Conservation (phyloP, 2,888 invertebrate genomes). For the Suillia variegata region DNA sequence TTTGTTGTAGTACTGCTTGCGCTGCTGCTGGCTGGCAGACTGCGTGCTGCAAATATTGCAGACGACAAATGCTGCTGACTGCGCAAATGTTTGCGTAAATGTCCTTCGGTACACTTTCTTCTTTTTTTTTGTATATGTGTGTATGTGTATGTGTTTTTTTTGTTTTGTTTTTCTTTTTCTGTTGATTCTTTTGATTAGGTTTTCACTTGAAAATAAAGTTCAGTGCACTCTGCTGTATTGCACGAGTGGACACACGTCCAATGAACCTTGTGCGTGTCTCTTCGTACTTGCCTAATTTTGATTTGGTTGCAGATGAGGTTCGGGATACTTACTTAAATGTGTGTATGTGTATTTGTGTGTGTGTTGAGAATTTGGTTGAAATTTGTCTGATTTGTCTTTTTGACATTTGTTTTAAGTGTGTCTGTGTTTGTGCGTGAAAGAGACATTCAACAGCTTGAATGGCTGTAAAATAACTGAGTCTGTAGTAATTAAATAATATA, state of each 20-base stretch:
- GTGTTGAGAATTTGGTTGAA: not conserved
- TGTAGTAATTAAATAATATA: no score
- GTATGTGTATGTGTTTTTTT: no score
- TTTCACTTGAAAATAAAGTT: no score
- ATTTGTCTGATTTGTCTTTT: not conserved
- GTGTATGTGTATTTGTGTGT: no score
- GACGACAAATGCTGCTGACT: slow-evolving; percentile 8
- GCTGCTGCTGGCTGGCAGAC: no score
- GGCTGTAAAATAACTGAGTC: no score
- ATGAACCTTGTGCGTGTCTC: slow-evolving; percentile 14
- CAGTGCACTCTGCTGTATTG: no score
- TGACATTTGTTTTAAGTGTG: not conserved
- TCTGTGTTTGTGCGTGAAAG: slow-evolving; percentile 23
- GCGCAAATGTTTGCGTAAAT: slow-evolving; percentile 25
- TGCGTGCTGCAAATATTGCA: slow-evolving; percentile 12
- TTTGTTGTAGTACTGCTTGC: no score
- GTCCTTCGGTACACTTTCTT: slow-evolving; percentile 6
- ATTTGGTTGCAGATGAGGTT: no score
- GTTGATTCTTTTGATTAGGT: no score
- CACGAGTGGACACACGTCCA: slow-evolving; percentile 20
- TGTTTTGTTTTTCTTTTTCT: no score
- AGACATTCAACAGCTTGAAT: slow-evolving; percentile 34
- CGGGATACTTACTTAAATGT: no score
- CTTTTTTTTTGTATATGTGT: not conserved
- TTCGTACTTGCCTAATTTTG: not conserved